A percentile compares a stretch with the other conserved stretches of the same genome.
These are phyloP conservation scores for Heliconius aoede DNA, from an alignment of 2,888 invertebrate species.

Conservation along the genomic window DNA sequence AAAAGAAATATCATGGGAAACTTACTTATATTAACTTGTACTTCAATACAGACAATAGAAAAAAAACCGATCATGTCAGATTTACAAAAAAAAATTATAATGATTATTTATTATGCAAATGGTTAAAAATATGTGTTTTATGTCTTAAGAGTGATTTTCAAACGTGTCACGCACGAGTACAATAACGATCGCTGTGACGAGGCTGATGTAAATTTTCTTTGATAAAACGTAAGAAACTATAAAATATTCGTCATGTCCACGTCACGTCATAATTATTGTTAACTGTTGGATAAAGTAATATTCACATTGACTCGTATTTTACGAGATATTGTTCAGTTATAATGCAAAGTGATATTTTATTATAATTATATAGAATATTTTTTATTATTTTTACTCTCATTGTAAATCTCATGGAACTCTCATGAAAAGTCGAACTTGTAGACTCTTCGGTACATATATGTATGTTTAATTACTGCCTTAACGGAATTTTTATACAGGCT, in stretches of 20 bases:
- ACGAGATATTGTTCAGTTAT: neutral
- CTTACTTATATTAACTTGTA: neutral
- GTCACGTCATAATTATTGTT: conserved; percentile 31
- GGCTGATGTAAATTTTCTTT: conserved; percentile 17
- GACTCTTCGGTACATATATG: neutral
- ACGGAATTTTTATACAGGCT: neutral
- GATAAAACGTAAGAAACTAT: conserved; percentile 31
- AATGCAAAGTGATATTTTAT: too few relatives aligned
- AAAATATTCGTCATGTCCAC: conserved; percentile 24
- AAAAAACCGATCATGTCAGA: neutral
- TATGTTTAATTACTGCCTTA: neutral
- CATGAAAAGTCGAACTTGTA: neutral
- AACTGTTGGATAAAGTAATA: neutral
- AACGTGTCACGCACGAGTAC: conserved; percentile 15
- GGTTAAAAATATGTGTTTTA: neutral
- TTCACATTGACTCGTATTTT: neutral
- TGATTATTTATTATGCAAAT: conserved; percentile 6
- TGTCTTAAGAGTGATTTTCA: neutral
- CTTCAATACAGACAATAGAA: neutral
- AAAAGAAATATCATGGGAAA: too few relatives aligned
- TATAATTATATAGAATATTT: neutral
- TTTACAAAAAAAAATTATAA: neutral
- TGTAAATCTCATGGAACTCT: neutral
- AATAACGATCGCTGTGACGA: conserved; percentile 9
- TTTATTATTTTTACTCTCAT: neutral